Base-by-base conservation (phyloP, 30 jellyfish, hydroid and myxozoan species). In the Aurelia coerulea region DNA sequence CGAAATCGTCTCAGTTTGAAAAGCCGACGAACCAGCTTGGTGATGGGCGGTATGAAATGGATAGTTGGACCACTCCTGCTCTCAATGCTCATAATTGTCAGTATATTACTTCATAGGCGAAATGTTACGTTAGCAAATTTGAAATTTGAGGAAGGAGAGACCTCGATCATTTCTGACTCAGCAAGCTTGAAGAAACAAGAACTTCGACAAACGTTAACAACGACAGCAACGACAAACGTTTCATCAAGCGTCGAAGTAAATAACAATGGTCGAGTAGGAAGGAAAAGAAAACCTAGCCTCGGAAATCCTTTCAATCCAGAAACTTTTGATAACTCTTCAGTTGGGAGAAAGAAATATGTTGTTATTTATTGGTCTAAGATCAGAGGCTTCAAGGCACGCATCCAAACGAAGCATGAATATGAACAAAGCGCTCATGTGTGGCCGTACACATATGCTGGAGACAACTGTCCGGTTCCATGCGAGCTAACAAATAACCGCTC, bases 391-490 rank as follows among this genome's bases (percentile, higher is more conserved):
- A 90, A 54, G 39, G 97, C 99, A 66, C 68, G 99, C 56, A 65
- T 95, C 60, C 99, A 95, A 71, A 70, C 89, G 3, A 90, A 95
- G 62, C 76, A 70, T 33, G 99, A 95, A 68, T 95, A 95, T 80
- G 97, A 84, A 66, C 87, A 76, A 58, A 88, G 80, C 58, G 83
- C 97, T 37, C 99, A 95, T 73, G 95, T 95, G 13, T 95, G 99
- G 99, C 99, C 99, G 5, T 95, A 80, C 65, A 95, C 99, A 0
- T 95, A 89, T 52, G 99, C 76, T n/a, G 99, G 99, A 4, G 97
- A 95, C 46, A 72, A 81, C 53, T 95, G 99, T 35, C 99, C 99
- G 37, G 99, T 95, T 60, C 62, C 62, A 18, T 95, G 99, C 39
- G 99, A 95, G 78, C 73, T 95, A 34, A 95, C 97, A 7, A 95